Evolutionary conservation across 2,113 vertebrate genomes (phyloP).

Genomic region (Potamarius usumacintae): DNA sequence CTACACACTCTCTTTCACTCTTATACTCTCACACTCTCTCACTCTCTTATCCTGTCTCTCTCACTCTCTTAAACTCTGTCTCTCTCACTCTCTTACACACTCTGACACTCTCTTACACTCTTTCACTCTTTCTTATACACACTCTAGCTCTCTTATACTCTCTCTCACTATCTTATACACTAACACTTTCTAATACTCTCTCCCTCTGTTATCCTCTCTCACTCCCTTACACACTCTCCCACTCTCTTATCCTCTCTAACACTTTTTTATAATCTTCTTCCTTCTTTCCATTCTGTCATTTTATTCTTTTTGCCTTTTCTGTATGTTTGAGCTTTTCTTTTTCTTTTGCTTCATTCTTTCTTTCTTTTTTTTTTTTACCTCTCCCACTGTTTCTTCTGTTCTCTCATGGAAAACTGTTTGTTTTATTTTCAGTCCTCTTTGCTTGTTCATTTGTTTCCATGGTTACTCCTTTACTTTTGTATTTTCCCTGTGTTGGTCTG

Average conservation of each 20-base stretch:
- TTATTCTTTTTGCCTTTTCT: neutral
- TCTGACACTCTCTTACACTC: neutral
- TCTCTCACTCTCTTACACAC: neutral
- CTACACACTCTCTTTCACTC: neutral
- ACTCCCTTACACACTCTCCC: neutral
- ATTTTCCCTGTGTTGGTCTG: neutral
- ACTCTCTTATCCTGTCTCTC: neutral
- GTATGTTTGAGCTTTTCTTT: neutral
- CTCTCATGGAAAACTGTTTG: neutral
- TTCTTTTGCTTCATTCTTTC: neutral
- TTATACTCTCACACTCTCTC: neutral
- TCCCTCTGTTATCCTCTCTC: neutral
- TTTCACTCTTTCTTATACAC: no score
- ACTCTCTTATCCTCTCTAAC: neutral
- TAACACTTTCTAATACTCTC: neutral
- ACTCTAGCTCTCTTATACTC: neutral
- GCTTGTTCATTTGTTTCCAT: slow-evolving; percentile 8
- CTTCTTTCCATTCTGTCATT: neutral
- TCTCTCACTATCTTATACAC: neutral
- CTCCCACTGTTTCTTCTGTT: neutral
- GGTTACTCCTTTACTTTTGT: slow-evolving; percentile 1
- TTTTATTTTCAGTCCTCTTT: neutral
- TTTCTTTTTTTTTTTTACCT: neutral
- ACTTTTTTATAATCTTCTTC: no score
- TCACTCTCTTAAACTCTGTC: neutral